Conservation (phyloP, 2,113 vertebrate species). For the Abramis brama region DNA sequence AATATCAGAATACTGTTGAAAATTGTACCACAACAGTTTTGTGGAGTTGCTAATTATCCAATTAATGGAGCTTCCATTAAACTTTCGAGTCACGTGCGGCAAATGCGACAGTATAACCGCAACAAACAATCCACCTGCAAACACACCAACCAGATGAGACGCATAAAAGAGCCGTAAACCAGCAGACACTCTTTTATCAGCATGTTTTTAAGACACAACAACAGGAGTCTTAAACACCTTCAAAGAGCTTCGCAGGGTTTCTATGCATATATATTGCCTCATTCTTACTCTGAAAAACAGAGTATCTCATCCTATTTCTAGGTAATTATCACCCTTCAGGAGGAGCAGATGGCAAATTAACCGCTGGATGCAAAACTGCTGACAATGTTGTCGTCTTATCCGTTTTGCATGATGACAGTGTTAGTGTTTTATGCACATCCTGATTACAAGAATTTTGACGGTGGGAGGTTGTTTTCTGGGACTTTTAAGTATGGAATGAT, state of each 20-base stretch:
- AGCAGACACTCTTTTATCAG: background rate
- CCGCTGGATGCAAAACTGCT: constrained; percentile 38
- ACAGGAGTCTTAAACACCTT: constrained; percentile 40
- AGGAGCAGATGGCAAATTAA: constrained; percentile 31
- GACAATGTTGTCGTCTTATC: constrained; percentile 45
- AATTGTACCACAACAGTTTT: background rate
- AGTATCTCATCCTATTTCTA: constrained; percentile 34
- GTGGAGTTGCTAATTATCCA: background rate
- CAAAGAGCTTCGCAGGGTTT: constrained; percentile 31
- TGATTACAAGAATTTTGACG: constrained; percentile 58
- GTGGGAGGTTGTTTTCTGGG: constrained; percentile 36
- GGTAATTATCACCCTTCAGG: constrained; percentile 54
- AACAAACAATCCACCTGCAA: background rate
- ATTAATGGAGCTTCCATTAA: background rate
- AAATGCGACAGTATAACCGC: background rate
- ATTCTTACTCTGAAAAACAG: constrained; percentile 41
- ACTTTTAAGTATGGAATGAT: constrained; percentile 16
- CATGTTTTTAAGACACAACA: constrained; percentile 30
- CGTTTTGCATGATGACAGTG: constrained; percentile 55
- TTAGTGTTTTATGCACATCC: constrained; percentile 58
- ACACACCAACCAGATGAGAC: background rate
- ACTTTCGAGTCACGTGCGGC: background rate
- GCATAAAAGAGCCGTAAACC: constrained; percentile 13
- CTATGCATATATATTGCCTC: constrained; percentile 52
- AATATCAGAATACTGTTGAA: too few species aligned